A percentile compares a stretch with the other conserved stretches of the same genome.
These are phyloP conservation scores for Drosophila mercatorum DNA, from an alignment of 2,888 invertebrate species.

Conservation along the genomic window DNA sequence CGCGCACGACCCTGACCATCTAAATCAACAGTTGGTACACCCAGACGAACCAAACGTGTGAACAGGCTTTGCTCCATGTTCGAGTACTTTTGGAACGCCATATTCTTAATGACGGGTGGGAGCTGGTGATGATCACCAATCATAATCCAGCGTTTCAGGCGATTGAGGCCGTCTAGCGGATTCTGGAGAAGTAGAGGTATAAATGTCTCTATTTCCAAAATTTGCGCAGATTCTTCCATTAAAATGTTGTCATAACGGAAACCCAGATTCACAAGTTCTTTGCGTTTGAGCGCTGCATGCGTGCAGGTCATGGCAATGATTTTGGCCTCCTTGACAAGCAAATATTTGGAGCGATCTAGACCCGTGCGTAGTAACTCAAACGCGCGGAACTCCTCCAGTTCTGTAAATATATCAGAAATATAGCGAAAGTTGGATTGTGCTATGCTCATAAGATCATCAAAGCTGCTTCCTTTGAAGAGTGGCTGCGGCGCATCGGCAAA, in stretches of 20 bases:
- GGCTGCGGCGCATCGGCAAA: slow-evolving; percentile 97
- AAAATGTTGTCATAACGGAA: slow-evolving; percentile 99
- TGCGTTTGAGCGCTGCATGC: slow-evolving; percentile 98
- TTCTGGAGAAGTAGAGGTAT: slow-evolving; percentile 99
- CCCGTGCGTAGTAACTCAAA: slow-evolving; percentile 98
- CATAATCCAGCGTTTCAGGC: slow-evolving; percentile 99
- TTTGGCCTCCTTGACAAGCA: slow-evolving; percentile 99
- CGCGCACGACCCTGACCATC: slow-evolving; percentile 99
- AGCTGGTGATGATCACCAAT: slow-evolving; percentile 99
- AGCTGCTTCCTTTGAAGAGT: slow-evolving; percentile 91
- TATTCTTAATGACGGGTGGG: slow-evolving; percentile 99
- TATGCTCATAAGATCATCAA: slow-evolving; percentile 93
- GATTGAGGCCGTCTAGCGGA: slow-evolving; percentile 97
- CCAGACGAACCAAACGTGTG: slow-evolving; percentile 96
- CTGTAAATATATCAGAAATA: slow-evolving; percentile 97
- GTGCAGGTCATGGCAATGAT: slow-evolving; percentile 99
- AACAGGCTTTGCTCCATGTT: slow-evolving; percentile 99
- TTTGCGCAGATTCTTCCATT: slow-evolving; percentile 99
- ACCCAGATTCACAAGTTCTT: slow-evolving; percentile 97
- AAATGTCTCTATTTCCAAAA: slow-evolving; percentile 99
- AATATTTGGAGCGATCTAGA: slow-evolving; percentile 96
- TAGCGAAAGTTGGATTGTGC: slow-evolving; percentile 97
- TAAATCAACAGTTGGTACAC: slow-evolving; percentile 98
- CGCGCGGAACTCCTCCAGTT: slow-evolving; percentile 98
- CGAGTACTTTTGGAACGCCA: slow-evolving; percentile 99